Base-by-base conservation (phyloP, 2,888 invertebrate species). In the Cabera pusaria region DNA sequence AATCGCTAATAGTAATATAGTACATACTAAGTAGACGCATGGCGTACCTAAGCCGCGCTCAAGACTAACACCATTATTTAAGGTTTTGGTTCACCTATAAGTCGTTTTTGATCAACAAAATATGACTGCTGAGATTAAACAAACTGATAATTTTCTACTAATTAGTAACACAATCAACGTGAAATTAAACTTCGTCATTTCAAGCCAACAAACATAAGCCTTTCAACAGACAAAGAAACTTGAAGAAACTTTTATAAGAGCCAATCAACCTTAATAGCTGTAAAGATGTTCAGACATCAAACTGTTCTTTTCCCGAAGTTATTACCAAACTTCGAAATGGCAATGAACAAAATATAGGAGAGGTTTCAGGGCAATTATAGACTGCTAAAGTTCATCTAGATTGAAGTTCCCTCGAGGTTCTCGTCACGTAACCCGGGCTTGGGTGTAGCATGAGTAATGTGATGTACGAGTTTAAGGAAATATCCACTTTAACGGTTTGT, bases 381-480 rank as follows among this genome's bases (percentile, higher is more conserved):
- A 42, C 44, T 44, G 46, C 43, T 46, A 48, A 50, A 49, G 44
- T 57, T 55, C 49, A 44, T 31, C 44, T 40, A 39, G 27, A 19
- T 35, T 38, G 24, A 56, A 47, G 51, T 47, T 51, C 49, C 49
- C 12, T 8, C 29, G 18, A 35, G 29, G 42, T 45, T 44, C 50
- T 58, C 40, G 45, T 45, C 50, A 46, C 43, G 38, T 52, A 52
- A 56, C 56, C 50, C 45, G 49, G 54, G 46, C 41, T 52, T 54
- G 49, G 21, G 8, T 18, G 6, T 46, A 57, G 49, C 51, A 68
- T 72, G 68, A 75, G 55, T 72, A 64, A 75, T 68, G 67, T 52
- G 43, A 45, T 36, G 44, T 44, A 63, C 67, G 66, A 53, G 53
- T 46, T 48, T 43, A 33, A 43, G 50, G 39, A 50, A 53, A 56